Evolutionary conservation across 2,797 vertebrate species (phyloP).

Genomic region (Acrocephalus scirpaceus): DNA sequence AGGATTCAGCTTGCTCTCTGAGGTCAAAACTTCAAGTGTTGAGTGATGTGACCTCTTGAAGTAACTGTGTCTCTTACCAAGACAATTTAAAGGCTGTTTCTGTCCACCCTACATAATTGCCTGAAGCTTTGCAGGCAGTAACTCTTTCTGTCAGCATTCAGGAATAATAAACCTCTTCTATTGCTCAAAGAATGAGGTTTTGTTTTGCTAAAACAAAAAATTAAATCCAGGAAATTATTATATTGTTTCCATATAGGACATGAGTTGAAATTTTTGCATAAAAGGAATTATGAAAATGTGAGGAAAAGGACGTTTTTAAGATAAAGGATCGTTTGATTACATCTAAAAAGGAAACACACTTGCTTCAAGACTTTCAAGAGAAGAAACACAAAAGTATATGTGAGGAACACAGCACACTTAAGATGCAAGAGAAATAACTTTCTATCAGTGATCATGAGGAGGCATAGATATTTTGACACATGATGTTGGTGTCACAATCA

Average conservation of each 20-base stretch:
- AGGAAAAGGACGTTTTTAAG: not conserved
- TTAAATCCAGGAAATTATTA: not conserved
- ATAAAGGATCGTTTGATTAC: not conserved
- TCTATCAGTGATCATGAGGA: not conserved
- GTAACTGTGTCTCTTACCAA: not conserved
- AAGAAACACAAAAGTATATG: not conserved
- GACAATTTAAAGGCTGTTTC: not conserved
- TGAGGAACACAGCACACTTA: fast-evolving
- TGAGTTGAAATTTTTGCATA: not conserved
- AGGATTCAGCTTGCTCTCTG: not conserved
- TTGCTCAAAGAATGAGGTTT: not conserved
- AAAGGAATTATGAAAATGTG: not conserved
- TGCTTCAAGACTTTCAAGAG: not conserved
- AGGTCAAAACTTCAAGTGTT: not conserved
- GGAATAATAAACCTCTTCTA: not conserved
- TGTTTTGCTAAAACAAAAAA: not conserved
- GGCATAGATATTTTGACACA: not conserved
- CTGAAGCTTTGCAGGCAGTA: not conserved
- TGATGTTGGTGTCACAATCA: not conserved
- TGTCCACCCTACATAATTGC: not conserved
- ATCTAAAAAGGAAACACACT: not conserved
- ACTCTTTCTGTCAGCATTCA: not conserved
- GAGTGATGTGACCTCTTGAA: not conserved
- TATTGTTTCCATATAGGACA: not conserved
- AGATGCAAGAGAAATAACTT: not conserved